Evolutionary conservation across 2,113 vertebrate species (phyloP).

Genomic region (Salvelinus alpinus): DNA sequence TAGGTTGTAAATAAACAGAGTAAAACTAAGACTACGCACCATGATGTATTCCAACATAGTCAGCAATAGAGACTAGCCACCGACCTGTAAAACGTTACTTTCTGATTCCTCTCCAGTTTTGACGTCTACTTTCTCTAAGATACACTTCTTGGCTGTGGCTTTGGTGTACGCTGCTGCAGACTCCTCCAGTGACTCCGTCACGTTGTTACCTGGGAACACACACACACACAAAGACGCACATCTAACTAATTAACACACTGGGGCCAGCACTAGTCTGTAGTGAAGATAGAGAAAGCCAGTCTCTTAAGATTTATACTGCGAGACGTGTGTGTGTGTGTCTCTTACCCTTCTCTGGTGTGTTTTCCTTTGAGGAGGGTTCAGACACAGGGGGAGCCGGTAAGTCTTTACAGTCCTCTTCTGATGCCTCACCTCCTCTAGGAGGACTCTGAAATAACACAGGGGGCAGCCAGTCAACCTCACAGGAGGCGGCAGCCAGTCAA

Average conservation of each 20-base stretch:
- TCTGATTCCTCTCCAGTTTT: slow-evolving; percentile 97
- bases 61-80: background rate
- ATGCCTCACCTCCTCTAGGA: slow-evolving; percentile 84
- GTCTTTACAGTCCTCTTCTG: slow-evolving; percentile 83
- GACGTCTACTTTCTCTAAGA: slow-evolving; percentile 95
- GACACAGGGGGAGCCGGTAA: slow-evolving; percentile 75
- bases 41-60: background rate
- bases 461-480: slow-evolving; percentile 3
- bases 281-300: background rate
- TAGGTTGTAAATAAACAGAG: no score
- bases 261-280: background rate
- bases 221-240: background rate
- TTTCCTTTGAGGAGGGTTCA: slow-evolving; percentile 87
- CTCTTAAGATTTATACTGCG: no score
- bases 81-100: slow-evolving; percentile 96
- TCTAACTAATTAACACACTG: background rate
- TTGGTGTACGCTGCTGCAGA: slow-evolving; percentile 98
- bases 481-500: background rate
- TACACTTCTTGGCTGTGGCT: slow-evolving; percentile 94
- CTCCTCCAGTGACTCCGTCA: slow-evolving; percentile 93
- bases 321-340: background rate
- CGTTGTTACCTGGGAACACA: slow-evolving; percentile 75
- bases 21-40: no score
- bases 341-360: slow-evolving; percentile 90
- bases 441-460: slow-evolving; percentile 80